Conservation (phyloP, 2,113 vertebrate species). For the Podocnemis expansa region DNA sequence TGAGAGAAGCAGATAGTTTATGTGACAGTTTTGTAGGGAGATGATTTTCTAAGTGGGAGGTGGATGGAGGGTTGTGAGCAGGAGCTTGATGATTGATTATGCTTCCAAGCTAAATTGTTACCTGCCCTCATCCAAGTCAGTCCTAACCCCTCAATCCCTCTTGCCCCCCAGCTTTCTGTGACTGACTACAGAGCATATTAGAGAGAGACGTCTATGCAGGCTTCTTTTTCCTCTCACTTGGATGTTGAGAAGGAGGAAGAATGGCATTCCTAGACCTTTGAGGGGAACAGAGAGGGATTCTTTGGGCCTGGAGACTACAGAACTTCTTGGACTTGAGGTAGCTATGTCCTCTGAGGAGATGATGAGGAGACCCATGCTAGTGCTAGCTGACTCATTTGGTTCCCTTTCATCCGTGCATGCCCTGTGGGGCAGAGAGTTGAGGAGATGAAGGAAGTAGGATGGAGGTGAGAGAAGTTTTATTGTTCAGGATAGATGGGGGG, state of each 20-base stretch:
- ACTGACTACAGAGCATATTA: not conserved
- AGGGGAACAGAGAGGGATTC: not conserved
- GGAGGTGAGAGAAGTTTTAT: fast-evolving
- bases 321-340: not conserved
- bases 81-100: not conserved
- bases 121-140: not conserved
- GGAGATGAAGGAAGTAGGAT: not conserved
- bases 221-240: not conserved
- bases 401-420: not conserved
- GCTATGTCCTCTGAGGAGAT: not conserved
- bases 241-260: not conserved
- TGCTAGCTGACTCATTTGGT: not conserved
- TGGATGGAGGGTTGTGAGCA: not conserved
- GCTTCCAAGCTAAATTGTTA: fast-evolving
- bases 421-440: not conserved
- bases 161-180: not conserved
- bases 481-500: not conserved
- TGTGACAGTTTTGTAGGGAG: not conserved
- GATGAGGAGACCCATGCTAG: fast-evolving
- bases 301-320: not conserved
- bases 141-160: not conserved
- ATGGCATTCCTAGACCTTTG: not conserved
- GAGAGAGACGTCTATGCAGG: not conserved
- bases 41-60: not conserved
- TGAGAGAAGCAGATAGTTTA: not conserved